Conservation (phyloP, 2,113 vertebrate genomes). For the Rynchops niger region DNA sequence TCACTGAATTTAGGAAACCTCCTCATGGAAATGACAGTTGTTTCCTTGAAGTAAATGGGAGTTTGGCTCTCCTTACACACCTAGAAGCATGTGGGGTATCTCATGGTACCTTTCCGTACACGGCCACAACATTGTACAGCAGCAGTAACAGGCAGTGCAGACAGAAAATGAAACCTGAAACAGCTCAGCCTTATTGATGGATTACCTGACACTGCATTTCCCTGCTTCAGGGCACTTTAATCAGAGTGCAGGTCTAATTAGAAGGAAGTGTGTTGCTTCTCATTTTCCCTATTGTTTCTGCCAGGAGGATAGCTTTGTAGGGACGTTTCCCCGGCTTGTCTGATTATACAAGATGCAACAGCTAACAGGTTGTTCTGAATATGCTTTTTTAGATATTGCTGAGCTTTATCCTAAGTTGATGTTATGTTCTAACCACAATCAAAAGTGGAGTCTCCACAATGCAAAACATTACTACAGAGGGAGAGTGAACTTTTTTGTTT, state of each 20-base stretch:
- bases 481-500: not conserved
- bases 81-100: not conserved
- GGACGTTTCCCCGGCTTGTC: not conserved
- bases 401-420: not conserved
- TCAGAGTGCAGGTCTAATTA: not conserved
- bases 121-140: not conserved
- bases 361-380: not conserved
- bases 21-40: not conserved
- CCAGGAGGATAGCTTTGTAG: not conserved
- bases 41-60: not conserved
- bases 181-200: not conserved
- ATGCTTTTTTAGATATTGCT: not conserved
- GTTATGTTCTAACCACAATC: not conserved
- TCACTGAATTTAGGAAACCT: not conserved
- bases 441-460: not conserved
- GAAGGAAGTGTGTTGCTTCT: not conserved
- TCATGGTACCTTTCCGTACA: not conserved
- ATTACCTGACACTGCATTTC: constrained; percentile 8
- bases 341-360: not conserved
- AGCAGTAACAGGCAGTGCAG: not conserved
- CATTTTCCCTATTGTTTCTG: not conserved
- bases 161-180: not conserved
- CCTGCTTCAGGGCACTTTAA: constrained; percentile 6
- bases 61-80: not conserved
- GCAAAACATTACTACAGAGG: not conserved